phyloP scores from a whole-genome alignment of 1,140 invertebrate species.

The Ptiloglossa arizonensis region DNA sequence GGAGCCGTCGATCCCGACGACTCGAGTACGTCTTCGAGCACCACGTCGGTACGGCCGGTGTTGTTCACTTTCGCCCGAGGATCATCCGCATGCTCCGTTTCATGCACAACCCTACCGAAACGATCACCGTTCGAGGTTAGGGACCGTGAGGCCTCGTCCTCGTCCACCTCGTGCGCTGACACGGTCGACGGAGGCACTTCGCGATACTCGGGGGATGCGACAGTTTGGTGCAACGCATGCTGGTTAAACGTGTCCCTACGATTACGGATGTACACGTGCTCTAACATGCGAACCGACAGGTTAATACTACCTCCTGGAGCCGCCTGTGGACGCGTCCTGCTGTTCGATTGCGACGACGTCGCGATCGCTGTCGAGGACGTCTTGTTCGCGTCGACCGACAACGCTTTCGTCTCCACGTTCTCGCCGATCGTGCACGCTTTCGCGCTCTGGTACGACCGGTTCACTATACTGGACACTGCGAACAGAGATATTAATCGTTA shows the following conservation, averaged over 20 bases:
- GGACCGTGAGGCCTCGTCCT: slow-evolving; percentile 19
- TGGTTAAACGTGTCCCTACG: slow-evolving; percentile 85
- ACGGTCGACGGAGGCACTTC: slow-evolving; percentile 28
- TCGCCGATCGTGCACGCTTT: slow-evolving; percentile 92
- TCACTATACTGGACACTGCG: slow-evolving; percentile 90
- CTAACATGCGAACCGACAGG: slow-evolving; percentile 66
- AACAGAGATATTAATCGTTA: too few relatives aligned
- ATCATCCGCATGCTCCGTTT: slow-evolving; percentile 48
- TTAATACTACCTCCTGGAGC: slow-evolving; percentile 87
- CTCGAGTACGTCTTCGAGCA: slow-evolving; percentile 2
- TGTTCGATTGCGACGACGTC: slow-evolving; percentile 82
- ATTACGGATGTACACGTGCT: slow-evolving; percentile 80
- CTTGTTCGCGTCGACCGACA: slow-evolving; percentile 84
- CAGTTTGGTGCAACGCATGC: slow-evolving; percentile 81
- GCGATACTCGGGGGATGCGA: slow-evolving; percentile 37
- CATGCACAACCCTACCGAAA: slow-evolving; percentile 71
- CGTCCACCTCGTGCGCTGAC: too few relatives aligned
- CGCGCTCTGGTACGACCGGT: slow-evolving; percentile 90
- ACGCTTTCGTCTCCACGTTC: slow-evolving; percentile 85
- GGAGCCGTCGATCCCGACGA: slow-evolving; percentile 23
- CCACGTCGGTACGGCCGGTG: background rate
- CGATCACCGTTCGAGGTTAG: slow-evolving; percentile 41
- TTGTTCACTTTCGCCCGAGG: slow-evolving; percentile 10
- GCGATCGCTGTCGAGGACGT: slow-evolving; percentile 83
- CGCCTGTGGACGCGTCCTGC: slow-evolving; percentile 82